phyloP scores from a whole-genome alignment of 2,797 vertebrate species.

The Peromyscus attwateri region DNA sequence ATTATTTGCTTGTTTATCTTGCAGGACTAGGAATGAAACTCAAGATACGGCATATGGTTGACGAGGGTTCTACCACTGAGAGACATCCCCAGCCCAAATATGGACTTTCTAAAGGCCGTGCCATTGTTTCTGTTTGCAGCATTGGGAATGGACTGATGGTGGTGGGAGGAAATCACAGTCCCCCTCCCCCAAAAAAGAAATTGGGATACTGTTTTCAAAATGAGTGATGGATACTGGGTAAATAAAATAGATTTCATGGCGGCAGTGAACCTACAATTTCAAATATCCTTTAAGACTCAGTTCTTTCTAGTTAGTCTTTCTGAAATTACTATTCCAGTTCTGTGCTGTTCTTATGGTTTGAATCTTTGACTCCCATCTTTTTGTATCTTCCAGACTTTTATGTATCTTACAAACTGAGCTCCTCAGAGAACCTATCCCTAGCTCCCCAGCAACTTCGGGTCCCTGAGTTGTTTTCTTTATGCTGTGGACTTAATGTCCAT shows the following conservation, averaged over 20 bases:
- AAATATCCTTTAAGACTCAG: conserved; percentile 35
- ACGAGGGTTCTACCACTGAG: background rate
- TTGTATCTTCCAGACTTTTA: conserved; percentile 37
- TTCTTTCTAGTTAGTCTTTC: conserved; percentile 45
- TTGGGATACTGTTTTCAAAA: conserved; percentile 33
- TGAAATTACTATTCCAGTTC: background rate
- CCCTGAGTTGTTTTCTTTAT: conserved; percentile 57
- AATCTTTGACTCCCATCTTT: conserved; percentile 50
- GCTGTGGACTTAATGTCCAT: conserved; percentile 3
- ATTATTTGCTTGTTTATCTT: background rate
- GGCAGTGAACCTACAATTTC: conserved; percentile 48
- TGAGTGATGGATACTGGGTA: conserved; percentile 28
- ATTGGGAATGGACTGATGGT: conserved; percentile 8
- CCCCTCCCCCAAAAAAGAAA: background rate
- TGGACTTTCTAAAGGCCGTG: background rate
- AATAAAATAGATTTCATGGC: conserved; percentile 49
- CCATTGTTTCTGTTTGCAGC: conserved; percentile 35
- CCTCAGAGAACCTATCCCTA: conserved; percentile 7
- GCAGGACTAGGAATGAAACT: background rate
- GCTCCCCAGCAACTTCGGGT: conserved; percentile 21
- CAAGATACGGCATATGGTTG: background rate
- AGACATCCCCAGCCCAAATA: background rate
- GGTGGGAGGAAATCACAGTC: background rate
- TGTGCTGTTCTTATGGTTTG: conserved; percentile 1
- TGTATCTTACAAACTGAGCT: conserved; percentile 41